A percentile compares a stretch with the other conserved stretches of the same genome.
These are phyloP conservation scores for Sarcophaga peregrina DNA, from an alignment of 1,140 invertebrate species.

Conservation along the genomic window DNA sequence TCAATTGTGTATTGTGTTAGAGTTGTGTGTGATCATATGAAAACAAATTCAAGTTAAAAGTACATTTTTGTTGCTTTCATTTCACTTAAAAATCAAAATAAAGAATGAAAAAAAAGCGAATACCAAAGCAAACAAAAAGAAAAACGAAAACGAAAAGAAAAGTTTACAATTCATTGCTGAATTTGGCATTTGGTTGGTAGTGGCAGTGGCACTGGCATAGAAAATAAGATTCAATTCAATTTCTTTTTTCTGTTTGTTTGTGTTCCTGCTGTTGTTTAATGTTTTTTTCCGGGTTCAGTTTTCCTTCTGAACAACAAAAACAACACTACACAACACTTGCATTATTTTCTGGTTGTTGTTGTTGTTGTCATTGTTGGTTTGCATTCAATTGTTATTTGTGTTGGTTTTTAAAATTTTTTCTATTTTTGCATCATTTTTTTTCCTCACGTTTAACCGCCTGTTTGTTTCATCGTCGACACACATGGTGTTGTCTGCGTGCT, in stretches of 20 bases:
- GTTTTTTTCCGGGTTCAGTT: too few relatives aligned
- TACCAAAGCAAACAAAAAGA: too few relatives aligned
- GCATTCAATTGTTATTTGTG: not conserved
- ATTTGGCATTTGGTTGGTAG: conserved; percentile 36
- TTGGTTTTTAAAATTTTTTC: too few relatives aligned
- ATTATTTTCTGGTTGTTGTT: not conserved
- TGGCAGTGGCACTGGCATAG: conserved; percentile 32
- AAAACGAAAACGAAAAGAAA: conserved; percentile 9
- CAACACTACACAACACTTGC: not conserved
- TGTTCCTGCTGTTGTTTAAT: too few relatives aligned
- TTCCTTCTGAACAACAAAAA: not conserved
- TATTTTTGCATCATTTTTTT: too few relatives aligned
- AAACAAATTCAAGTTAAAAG: conserved; percentile 34
- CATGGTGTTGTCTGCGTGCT: not conserved
- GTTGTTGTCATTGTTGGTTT: too few relatives aligned
- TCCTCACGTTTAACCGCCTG: not conserved
- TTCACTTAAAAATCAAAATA: conserved; percentile 8
- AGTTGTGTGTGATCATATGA: conserved; percentile 16
- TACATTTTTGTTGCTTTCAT: conserved; percentile 1
- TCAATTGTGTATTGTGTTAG: not conserved
- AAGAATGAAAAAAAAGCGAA: too few relatives aligned
- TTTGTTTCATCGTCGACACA: not conserved
- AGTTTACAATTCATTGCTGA: conserved; percentile 29
- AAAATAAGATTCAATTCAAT: conserved; percentile 28
- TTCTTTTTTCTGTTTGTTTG: too few relatives aligned